Evolutionary conservation across 2,888 invertebrate species (phyloP), one percentile per base, ranked within the genome.

Genomic region (Tridacna gigas): DNA sequence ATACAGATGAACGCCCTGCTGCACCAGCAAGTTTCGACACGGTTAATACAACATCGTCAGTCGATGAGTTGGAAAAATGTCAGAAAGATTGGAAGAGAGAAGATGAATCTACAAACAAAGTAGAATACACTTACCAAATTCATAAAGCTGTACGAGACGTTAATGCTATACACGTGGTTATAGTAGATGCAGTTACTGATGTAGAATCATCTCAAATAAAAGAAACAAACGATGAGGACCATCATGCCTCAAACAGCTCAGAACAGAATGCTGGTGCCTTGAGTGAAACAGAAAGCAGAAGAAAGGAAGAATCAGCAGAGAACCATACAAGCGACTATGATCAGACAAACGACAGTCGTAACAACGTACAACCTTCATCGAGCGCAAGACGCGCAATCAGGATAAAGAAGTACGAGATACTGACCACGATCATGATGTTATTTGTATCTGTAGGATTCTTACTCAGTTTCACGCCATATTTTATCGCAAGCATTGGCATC

Each of bases 381-480:
- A 65, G 28, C 26, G 26, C 25, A 15, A 65, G 28, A 15, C 65
- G 65, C 25, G 25, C 26, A 28, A 28, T 65, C 25, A 20, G 65
- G 1, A 18, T 65, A 28, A 65, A 65, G 65, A 65, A 65, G 26
- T 65, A 65, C 20, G 65, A 65, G 28, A 26, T 65, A 12, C 26
- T 28, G 25, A 65, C 65, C 65, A 65, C 65, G 22, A 11, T 65
- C 26, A 65, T 65, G 65, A 65, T 65, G 65, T 65, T 65, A 26
- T 65, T 65, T 65, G 65, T 65, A 12, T 65, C 65, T 26, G 65
- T 65, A 0, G 65, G 65, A 12, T 65, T 65, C 28, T 20, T 65
- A 22, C 26, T 65, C 65, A 65, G 65, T 65, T 65, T 65, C 26
- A 65, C 65, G 15, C 65, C 65, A 65, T 65, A 65, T 22, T 65